phyloP scores from a whole-genome alignment of 2,797 vertebrate genomes.

The Crax fasciolata region DNA sequence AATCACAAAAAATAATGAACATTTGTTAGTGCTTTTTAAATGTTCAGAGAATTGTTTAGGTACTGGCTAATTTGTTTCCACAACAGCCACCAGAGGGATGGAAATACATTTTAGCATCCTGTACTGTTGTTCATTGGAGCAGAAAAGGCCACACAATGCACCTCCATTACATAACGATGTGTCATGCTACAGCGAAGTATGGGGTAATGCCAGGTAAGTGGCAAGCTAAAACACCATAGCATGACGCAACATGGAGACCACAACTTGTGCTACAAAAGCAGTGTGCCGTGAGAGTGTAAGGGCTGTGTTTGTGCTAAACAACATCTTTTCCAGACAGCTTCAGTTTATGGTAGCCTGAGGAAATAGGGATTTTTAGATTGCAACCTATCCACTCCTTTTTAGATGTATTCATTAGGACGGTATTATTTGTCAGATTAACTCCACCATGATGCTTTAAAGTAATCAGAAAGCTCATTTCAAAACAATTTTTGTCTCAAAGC shows the following conservation, averaged over 20 bases:
- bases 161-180: accelerated
- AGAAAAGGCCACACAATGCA: not conserved
- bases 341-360: not conserved
- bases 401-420: not conserved
- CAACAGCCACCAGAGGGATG: not conserved
- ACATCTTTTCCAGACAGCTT: not conserved
- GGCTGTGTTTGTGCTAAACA: not conserved
- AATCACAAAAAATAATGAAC: not conserved
- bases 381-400: not conserved
- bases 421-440: not conserved
- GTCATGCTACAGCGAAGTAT: accelerated
- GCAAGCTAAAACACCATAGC: not conserved
- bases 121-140: not conserved
- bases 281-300: not conserved
- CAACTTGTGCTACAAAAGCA: not conserved
- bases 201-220: accelerated
- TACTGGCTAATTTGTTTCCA: not conserved
- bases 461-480: not conserved
- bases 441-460: not conserved
- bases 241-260: accelerated
- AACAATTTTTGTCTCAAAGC: not conserved
- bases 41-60: not conserved
- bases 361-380: not conserved
- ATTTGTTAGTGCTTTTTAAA: not conserved
- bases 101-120: not conserved